Evolutionary conservation across 1,140 invertebrate species (phyloP).

Genomic region (Magallana angulata): DNA sequence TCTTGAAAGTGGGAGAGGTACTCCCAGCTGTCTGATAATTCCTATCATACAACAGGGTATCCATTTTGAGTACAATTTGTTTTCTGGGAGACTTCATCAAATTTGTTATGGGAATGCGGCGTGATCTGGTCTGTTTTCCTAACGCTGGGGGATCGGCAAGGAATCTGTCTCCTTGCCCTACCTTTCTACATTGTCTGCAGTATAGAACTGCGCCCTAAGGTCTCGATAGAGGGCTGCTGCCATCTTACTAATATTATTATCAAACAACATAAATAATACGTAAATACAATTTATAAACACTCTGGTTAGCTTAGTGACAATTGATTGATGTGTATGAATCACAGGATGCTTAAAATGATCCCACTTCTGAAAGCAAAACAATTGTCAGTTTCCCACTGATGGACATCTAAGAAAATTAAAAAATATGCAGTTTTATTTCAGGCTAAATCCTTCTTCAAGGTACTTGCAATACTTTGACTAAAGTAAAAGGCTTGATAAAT

Average conservation of each 20-base stretch:
- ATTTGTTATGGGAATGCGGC: neutral
- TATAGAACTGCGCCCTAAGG: neutral
- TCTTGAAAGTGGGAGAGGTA: slow-evolving; percentile 52
- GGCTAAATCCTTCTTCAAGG: no score
- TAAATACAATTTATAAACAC: no score
- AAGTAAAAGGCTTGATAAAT: no score
- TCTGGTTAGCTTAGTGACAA: neutral
- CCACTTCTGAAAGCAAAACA: neutral
- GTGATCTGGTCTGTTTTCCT: neutral
- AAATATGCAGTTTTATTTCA: no score
- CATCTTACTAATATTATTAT: neutral
- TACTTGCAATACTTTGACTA: no score
- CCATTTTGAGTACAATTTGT: neutral
- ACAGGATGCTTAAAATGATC: neutral
- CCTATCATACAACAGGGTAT: no score
- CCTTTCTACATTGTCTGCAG: neutral
- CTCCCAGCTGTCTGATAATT: no score
- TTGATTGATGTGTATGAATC: neutral
- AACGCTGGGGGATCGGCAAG: neutral
- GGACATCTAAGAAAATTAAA: no score
- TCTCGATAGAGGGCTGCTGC: no score
- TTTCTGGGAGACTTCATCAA: neutral
- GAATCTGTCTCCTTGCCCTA: neutral
- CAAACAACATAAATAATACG: neutral
- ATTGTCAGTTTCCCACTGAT: no score